phyloP scores from a whole-genome alignment of 2,113 vertebrate species.

The Solea solea region DNA sequence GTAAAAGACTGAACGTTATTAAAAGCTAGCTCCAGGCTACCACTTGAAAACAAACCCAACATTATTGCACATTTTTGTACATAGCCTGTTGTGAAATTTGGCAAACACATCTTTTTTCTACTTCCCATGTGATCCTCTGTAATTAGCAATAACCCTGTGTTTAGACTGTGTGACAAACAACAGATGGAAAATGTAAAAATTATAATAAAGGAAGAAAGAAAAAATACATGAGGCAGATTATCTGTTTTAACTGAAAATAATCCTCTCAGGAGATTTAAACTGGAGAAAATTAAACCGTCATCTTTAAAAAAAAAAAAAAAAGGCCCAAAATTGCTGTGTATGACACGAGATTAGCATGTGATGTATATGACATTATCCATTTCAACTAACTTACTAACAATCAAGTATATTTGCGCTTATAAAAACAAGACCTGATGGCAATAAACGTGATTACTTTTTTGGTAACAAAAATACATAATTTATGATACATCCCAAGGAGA shows the following conservation, averaged over 20 bases:
- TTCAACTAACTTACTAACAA: not conserved
- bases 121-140: constrained; percentile 4
- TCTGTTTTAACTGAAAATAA: constrained; percentile 41
- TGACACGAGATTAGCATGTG: not conserved
- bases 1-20: constrained; percentile 27
- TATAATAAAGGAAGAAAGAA: not conserved
- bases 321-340: constrained; percentile 36
- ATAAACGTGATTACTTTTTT: constrained; percentile 64
- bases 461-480: constrained; percentile 32
- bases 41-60: constrained; percentile 33
- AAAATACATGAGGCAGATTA: constrained; percentile 57
- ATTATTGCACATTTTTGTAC: constrained; percentile 62
- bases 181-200: constrained; percentile 29
- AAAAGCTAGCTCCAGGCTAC: constrained; percentile 8
- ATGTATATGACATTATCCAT: not conserved
- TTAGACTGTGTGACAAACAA: constrained; percentile 42
- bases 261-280: constrained; percentile 33
- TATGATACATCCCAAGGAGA: not conserved
- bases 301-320: constrained; percentile 31
- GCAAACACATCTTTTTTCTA: constrained; percentile 59
- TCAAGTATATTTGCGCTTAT: not conserved
- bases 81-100: constrained; percentile 61
- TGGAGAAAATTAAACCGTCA: constrained; percentile 19
- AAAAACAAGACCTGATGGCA: constrained; percentile 17
- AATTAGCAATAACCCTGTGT: constrained; percentile 14